Base-by-base conservation (phyloP, 2,113 vertebrate genomes). In the Alouatta palliata region DNA sequence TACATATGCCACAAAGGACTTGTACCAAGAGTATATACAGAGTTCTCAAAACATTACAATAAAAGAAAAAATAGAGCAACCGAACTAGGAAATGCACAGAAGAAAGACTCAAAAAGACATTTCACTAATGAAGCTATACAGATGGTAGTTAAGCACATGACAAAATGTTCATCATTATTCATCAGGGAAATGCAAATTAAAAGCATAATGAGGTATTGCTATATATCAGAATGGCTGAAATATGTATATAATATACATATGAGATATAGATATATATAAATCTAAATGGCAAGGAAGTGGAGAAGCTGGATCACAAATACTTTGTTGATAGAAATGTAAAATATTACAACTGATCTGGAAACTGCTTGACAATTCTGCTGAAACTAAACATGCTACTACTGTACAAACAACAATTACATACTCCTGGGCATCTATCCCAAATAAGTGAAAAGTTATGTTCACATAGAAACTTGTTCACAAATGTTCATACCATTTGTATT, bases 401-500 rank as follows among this genome's bases (percentile, higher is more conserved):
- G 49, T 75, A 25, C 30, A 19, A 85, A 27, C 54, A 66, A 58
- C 43, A 76, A 47, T 5, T 77, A 14, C 8, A 35, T 68, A 71
- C 21, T 83, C 25, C 83, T 32, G n/a, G 21, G 45, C 25, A 47
- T 64, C 37, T 47, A 35, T 79, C 43, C 76, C 58, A 88, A 91
- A n/a, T 45, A 71, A 94, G 83, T 64, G 61, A 45, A 75, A 87
- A 88, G 25, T 73, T 87, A 77, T 30, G 8, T 47, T 77, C 77
- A 87, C 54, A 43, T 47, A 91, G 93, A 93, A 82, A 47, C 11
- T 17, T 73, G 25, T 30, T 96, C 83, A 84, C 61, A 88, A 88
- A 80, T 93, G 61, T 89, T 84, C 88, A 75, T 14, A 32, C 54
- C 27, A 92, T 66, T 61, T 85, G 45, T 85, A 94, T 80, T 43